Base-by-base conservation (phyloP, 2,797 vertebrate species). In the Lepus oiostolus region DNA sequence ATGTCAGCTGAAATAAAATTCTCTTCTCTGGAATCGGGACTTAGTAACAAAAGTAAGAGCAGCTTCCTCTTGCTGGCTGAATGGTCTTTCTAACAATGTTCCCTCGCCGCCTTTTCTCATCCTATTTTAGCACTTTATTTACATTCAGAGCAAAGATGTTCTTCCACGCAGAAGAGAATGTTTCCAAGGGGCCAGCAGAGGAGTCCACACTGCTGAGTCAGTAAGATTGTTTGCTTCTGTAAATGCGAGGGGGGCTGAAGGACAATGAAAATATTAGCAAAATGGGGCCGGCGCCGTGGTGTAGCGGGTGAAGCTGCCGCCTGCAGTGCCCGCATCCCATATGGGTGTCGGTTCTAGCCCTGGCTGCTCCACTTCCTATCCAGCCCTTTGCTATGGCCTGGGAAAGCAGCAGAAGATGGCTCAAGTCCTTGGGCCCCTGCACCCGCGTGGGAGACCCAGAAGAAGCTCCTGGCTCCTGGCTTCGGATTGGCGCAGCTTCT, bases 261-360 rank as follows among this genome's bases (percentile, higher is more conserved):
- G 72, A 47, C n/a, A 86, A 88, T 26, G 32, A 89, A 91, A 91
- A 79, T 79, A 93, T 60, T 91, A 26, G 42, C 42, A 47, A 47
- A 47, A 47, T 9, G 42, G 42, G 42, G 42, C 42, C 42, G 8
- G 42, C 8, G 42, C 42, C 7, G 42, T 47, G 42, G 42, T 47
- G 42, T 47, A 47, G 42, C 42, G 42, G 42, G 42, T 47, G 42
- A 47, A 47, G 42, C 42, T 47, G 42, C 42, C 42, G 42, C 42
- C 42, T 47, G 42, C 42, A 1, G 8, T 47, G 42, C 42, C 7
- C 1, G 42, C 42, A 47, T 47, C 42, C 42, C 42, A 47, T 47
- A 8, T 47, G 8, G 7, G 42, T 47, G 42, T 47, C 8, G 42
- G 42, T 47, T 58, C 17, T 1, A 58, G 19, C 19, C 54, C 54